phyloP scores from a whole-genome alignment of 2,797 vertebrate species.

The Champsocephalus esox region DNA sequence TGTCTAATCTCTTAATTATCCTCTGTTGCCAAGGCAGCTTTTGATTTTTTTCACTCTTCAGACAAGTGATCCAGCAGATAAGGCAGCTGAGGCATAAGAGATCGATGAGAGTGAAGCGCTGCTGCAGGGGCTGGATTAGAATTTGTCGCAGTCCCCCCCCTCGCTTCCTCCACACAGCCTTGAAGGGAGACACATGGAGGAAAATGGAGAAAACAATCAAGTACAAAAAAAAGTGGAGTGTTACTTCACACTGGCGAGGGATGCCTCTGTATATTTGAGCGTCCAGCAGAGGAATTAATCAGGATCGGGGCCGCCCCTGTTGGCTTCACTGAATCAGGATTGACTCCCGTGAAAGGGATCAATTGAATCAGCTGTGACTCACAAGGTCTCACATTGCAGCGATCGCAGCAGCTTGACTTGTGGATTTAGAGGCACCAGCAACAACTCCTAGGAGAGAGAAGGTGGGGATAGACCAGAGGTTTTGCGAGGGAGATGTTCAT shows the following conservation, averaged over 20 bases:
- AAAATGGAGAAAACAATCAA: slow-evolving; percentile 50
- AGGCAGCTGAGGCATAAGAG: slow-evolving; percentile 65
- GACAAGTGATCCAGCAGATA: slow-evolving; percentile 75
- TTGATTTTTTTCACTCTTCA: slow-evolving; percentile 50
- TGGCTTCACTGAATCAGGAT: slow-evolving; percentile 54
- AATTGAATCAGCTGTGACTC: slow-evolving; percentile 67
- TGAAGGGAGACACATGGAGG: neutral
- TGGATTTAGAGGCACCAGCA: slow-evolving; percentile 33
- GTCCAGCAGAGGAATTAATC: slow-evolving; percentile 59
- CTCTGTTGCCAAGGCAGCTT: slow-evolving; percentile 57
- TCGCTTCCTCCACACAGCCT: slow-evolving; percentile 39
- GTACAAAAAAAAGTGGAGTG: slow-evolving; percentile 11
- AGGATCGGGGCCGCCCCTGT: slow-evolving; percentile 35
- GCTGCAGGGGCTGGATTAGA: slow-evolving; percentile 75
- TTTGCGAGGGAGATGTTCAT: slow-evolving; percentile 39
- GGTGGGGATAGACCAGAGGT: slow-evolving; percentile 12
- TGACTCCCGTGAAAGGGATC: slow-evolving; percentile 61
- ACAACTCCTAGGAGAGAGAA: slow-evolving; percentile 13
- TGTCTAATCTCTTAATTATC: slow-evolving; percentile 75
- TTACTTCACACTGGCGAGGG: slow-evolving; percentile 17
- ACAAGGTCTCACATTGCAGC: slow-evolving; percentile 43
- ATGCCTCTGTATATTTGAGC: slow-evolving; percentile 23
- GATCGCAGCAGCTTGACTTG: slow-evolving; percentile 50
- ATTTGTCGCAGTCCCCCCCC: slow-evolving; percentile 75
- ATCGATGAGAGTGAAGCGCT: slow-evolving; percentile 65